Evolutionary conservation across 2,113 vertebrate species (phyloP).

Genomic region (Monopterus albus): DNA sequence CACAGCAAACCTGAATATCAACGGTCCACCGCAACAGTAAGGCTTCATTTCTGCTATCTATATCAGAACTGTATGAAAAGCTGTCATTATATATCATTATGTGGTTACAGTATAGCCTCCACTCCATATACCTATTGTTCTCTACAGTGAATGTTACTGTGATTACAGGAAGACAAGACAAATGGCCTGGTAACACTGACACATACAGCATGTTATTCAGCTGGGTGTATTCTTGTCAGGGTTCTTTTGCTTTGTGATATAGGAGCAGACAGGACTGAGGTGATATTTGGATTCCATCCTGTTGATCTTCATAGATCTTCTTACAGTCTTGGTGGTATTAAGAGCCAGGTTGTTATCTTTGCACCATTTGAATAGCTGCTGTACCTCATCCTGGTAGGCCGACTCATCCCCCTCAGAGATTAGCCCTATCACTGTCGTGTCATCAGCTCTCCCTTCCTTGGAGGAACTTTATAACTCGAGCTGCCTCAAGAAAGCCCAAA

Average conservation of each 20-base stretch:
- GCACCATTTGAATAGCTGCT: too few relatives aligned
- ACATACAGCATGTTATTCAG: neutral
- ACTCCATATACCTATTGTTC: neutral
- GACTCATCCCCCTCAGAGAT: too few relatives aligned
- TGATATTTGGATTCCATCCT: slow-evolving; percentile 25
- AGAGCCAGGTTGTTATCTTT: too few relatives aligned
- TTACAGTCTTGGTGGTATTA: too few relatives aligned
- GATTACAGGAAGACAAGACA: slow-evolving; percentile 6
- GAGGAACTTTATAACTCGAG: too few relatives aligned
- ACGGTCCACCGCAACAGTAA: slow-evolving; percentile 60
- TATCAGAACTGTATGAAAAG: slow-evolving; percentile 1
- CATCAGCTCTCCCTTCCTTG: too few relatives aligned
- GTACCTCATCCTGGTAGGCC: too few relatives aligned
- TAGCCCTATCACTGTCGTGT: too few relatives aligned
- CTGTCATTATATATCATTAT: slow-evolving; percentile 12
- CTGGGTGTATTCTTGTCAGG: neutral
- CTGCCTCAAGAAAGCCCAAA: too few relatives aligned
- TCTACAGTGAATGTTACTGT: neutral
- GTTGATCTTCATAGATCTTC: too few relatives aligned
- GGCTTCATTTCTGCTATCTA: slow-evolving; percentile 10
- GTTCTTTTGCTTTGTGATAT: slow-evolving; percentile 19
- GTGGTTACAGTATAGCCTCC: neutral
- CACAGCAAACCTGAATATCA: slow-evolving; percentile 42
- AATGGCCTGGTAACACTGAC: too few relatives aligned
- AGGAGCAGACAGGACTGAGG: neutral